These are phyloP conservation scores for Sceliomorpha sp. DNA, from an alignment of 2,888 invertebrate species.

Conservation along the genomic window DNA sequence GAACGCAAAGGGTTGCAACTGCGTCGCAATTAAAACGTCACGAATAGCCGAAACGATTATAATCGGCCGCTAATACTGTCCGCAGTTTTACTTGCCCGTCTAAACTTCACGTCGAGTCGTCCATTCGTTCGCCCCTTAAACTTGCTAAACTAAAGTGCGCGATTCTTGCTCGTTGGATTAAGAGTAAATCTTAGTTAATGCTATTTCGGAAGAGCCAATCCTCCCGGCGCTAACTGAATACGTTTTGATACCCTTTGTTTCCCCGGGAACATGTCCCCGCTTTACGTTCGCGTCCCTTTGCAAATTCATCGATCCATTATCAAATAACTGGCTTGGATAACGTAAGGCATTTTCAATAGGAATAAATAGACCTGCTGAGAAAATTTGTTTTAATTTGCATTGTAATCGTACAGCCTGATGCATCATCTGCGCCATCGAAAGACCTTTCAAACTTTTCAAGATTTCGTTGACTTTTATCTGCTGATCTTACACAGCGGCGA, in stretches of 20 bases:
- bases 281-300: conserved; percentile 5
- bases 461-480: too few species aligned
- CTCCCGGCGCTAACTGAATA: conserved; percentile 16
- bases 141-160: conserved; percentile 12
- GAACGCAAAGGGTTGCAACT: too few species aligned
- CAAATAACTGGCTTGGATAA: too few species aligned
- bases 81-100: conserved; percentile 2
- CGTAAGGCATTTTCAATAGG: too few species aligned
- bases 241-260: conserved; percentile 22
- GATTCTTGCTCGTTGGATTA: conserved; percentile 31
- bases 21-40: not conserved
- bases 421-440: too few species aligned
- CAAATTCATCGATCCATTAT: conserved; percentile 15
- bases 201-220: conserved; percentile 34
- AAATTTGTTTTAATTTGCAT: too few species aligned
- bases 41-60: not conserved
- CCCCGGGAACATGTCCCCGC: not conserved
- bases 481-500: too few species aligned
- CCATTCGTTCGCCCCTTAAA: conserved; percentile 2
- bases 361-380: too few species aligned
- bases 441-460: too few species aligned
- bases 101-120: not conserved
- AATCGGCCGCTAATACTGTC: not conserved
- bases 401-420: too few species aligned
- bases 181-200: conserved; percentile 27